These are phyloP conservation scores for Drosophila repletoides DNA, from an alignment of 1,140 invertebrate species.

Conservation along the genomic window DNA sequence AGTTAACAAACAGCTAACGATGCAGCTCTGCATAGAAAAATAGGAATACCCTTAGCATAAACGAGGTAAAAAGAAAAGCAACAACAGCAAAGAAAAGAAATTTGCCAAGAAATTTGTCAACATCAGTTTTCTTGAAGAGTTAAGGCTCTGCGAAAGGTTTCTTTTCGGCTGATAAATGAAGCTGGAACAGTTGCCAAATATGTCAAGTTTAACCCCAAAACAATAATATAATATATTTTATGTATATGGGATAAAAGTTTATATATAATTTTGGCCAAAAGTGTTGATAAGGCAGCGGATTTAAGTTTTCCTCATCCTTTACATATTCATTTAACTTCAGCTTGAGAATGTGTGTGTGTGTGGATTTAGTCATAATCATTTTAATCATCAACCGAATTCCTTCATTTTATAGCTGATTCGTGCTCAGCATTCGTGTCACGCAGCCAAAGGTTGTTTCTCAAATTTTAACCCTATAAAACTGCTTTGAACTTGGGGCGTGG, in stretches of 20 bases:
- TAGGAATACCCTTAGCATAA: neutral
- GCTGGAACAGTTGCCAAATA: neutral
- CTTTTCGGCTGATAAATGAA: constrained; percentile 17
- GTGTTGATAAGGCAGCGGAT: too few relatives aligned
- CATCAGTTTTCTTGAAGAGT: constrained; percentile 45
- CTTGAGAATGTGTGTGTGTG: too few relatives aligned
- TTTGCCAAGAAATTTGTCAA: constrained; percentile 68
- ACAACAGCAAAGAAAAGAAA: constrained; percentile 36
- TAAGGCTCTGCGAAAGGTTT: constrained; percentile 13
- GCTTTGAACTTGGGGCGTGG: constrained; percentile 39
- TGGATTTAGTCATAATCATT: constrained; percentile 23
- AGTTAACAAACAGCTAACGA: constrained; percentile 69
- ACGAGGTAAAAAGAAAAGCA: too few relatives aligned
- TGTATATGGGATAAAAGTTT: too few relatives aligned
- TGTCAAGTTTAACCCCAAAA: neutral
- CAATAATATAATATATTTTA: too few relatives aligned
- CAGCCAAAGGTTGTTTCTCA: constrained; percentile 79
- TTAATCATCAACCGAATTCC: constrained; percentile 18
- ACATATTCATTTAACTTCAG: too few relatives aligned
- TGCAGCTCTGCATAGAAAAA: constrained; percentile 23
- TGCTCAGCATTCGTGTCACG: constrained; percentile 69
- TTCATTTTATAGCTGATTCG: constrained; percentile 48
- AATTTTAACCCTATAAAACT: constrained; percentile 60
- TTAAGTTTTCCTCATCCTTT: neutral
- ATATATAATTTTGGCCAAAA: too few relatives aligned